Base-by-base conservation (phyloP, 2,888 invertebrate genomes). In the Hydrotaea diabolus region DNA sequence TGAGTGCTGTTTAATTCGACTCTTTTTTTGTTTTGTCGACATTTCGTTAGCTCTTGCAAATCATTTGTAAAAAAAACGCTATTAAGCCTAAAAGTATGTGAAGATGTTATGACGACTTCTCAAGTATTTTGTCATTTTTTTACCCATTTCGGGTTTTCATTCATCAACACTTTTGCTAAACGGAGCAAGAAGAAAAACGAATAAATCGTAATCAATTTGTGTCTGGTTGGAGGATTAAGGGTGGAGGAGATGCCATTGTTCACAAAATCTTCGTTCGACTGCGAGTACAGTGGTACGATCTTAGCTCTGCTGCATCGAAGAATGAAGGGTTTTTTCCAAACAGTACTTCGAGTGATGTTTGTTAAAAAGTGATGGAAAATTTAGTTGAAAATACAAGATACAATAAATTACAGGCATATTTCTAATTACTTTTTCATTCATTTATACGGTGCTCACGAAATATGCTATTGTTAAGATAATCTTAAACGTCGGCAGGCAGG, bases 1-100 rank as follows among this genome's bases (percentile, higher is more conserved):
- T 53, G 79, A 85, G 79, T 80, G 79, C 82, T 78, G 78, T 75
- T 81, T 76, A 82, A 81, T 75, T 71, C 62, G 19, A 31, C 3
- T 36, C 59, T 19, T 26, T 69, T 72, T 8, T 75, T 31, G 31
- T 31, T 31, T 31, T 46, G 73, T 66, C 49, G 66, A 43, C 43
- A 64, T 64, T 66, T 71, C 46, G 73, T 75, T 79, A 74, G 77
- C 82, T 82, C 7, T 82, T 69, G 21, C 82, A 80, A 82, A 77
- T 82, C 82, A 80, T 82, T 85, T 85, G 85, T 78, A 85, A 85
- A 79, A 82, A 79, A 71, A 8, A 21, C 77, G 79, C 82, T 74
- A 80, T 85, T 82, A 82, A 79, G 79, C 76, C 82, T 62, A 73
- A 79, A 85, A 77, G 77, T 74, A 79, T 85, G 69, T 80, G 55